Conservation (phyloP, 2,888 invertebrate species). For the Rugalucina vietnamica region DNA sequence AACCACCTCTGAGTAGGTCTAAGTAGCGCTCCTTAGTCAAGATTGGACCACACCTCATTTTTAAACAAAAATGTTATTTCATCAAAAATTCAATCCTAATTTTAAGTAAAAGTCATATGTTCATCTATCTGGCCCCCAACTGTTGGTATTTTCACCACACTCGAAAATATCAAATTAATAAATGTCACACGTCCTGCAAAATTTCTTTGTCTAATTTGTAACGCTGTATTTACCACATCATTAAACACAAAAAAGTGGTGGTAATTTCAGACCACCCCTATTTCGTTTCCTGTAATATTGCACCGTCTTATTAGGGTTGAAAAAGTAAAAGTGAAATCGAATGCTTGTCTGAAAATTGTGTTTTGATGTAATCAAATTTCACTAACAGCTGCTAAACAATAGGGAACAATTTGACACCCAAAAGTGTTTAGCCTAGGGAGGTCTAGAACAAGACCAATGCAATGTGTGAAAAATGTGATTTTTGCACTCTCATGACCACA, state of each 20-base stretch:
- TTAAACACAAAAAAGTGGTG: background rate
- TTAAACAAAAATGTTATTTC: no score
- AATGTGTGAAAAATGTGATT: background rate
- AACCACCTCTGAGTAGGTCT: no score
- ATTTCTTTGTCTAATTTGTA: background rate
- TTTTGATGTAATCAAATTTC: slow-evolving; percentile 2
- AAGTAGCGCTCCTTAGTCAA: no score
- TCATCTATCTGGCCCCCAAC: background rate
- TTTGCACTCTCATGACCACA: no score
- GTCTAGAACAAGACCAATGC: background rate
- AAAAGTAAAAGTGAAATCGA: background rate
- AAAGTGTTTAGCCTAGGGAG: background rate
- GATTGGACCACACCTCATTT: no score
- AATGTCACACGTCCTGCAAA: background rate
- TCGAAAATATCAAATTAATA: slow-evolving; percentile 4
- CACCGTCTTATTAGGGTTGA: background rate
- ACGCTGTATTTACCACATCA: background rate
- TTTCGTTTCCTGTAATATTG: background rate
- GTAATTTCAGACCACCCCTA: background rate
- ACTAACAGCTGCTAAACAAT: background rate
- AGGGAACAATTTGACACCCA: background rate
- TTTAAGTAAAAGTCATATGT: background rate
- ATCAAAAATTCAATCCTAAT: background rate
- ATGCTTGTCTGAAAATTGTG: background rate
- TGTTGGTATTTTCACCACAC: background rate